phyloP scores from a whole-genome alignment of 2,797 vertebrate genomes.

The Sebastolobus altivelis region DNA sequence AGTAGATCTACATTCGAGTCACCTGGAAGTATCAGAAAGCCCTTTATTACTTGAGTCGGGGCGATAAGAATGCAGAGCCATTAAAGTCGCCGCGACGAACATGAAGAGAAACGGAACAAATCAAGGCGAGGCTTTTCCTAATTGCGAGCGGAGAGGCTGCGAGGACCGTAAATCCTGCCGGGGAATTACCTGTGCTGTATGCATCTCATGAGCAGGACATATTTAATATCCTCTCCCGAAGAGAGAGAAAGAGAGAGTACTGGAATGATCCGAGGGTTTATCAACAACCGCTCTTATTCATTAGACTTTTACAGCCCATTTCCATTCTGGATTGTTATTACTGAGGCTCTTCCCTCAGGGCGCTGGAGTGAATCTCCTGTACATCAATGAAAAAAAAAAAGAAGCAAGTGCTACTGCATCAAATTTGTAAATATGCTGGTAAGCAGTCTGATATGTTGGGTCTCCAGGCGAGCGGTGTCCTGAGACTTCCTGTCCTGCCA shows the following conservation, averaged over 20 bases:
- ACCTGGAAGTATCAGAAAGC: constrained; percentile 50
- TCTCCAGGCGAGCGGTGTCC: constrained; percentile 45
- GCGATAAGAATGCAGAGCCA: constrained; percentile 45
- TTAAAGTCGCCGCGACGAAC: constrained; percentile 39
- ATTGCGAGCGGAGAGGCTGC: constrained; percentile 47
- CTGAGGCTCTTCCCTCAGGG: constrained; percentile 23
- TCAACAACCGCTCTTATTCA: constrained; percentile 51
- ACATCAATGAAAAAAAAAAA: constrained; percentile 26
- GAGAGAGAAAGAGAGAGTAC: constrained; percentile 23
- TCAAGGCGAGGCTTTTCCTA: constrained; percentile 46
- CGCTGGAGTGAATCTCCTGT: constrained; percentile 25
- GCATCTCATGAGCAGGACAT: constrained; percentile 45
- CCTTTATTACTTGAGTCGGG: constrained; percentile 45
- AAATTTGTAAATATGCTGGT: constrained; percentile 56
- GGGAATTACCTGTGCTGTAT: constrained; percentile 50
- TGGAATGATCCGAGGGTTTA: constrained; percentile 50
- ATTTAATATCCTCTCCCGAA: constrained; percentile 51
- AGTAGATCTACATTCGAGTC: constrained; percentile 54
- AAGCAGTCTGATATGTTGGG: constrained; percentile 44
- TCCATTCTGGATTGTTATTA: constrained; percentile 35
- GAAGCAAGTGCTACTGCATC: constrained; percentile 38
- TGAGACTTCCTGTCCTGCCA: constrained; percentile 51
- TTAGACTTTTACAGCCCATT: constrained; percentile 40
- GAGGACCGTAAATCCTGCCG: constrained; percentile 42
- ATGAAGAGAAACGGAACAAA: constrained; percentile 63